Evolutionary conservation across 2,888 invertebrate genomes (phyloP).

Genomic region (Latheticus oryzae): DNA sequence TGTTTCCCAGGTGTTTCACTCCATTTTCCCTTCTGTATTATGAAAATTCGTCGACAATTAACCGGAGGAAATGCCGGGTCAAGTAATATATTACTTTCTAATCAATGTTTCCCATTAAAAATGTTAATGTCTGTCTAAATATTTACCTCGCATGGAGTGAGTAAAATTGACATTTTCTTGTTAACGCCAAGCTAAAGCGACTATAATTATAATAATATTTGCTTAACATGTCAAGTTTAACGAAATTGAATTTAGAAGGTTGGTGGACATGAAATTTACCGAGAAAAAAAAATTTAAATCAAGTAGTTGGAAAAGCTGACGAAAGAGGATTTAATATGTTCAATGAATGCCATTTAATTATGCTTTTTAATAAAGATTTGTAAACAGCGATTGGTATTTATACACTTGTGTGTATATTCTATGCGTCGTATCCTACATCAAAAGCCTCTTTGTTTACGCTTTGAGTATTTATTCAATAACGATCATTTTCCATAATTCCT

Average conservation of each 20-base stretch:
- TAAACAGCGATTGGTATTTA: slow-evolving; percentile 36
- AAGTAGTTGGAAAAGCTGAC: too few species aligned
- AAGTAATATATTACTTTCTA: not conserved
- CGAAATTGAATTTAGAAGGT: slow-evolving; percentile 13
- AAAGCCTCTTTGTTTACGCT: slow-evolving; percentile 23
- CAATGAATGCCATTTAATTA: slow-evolving; percentile 20
- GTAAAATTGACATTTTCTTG: slow-evolving; percentile 34
- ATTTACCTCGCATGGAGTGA: slow-evolving; percentile 16
- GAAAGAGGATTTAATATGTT: slow-evolving; percentile 22
- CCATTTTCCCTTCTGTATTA: slow-evolving; percentile 22
- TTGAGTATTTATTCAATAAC: slow-evolving; percentile 33
- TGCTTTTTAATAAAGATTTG: slow-evolving; percentile 38
- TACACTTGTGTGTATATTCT: too few species aligned
- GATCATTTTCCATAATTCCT: too few species aligned
- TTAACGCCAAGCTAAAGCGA: slow-evolving; percentile 28
- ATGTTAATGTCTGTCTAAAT: slow-evolving; percentile 29
- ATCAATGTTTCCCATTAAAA: slow-evolving; percentile 11
- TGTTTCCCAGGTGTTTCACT: slow-evolving; percentile 31
- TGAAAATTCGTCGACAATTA: slow-evolving; percentile 32
- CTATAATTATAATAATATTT: slow-evolving; percentile 35
- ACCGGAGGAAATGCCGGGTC: not conserved
- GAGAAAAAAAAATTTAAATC: too few species aligned
- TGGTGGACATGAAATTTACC: too few species aligned
- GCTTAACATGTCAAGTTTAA: slow-evolving; percentile 10
- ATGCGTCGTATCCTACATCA: too few species aligned